Evolutionary conservation across 2,113 vertebrate species (phyloP).

Genomic region (Xiphophorus couchianus): DNA sequence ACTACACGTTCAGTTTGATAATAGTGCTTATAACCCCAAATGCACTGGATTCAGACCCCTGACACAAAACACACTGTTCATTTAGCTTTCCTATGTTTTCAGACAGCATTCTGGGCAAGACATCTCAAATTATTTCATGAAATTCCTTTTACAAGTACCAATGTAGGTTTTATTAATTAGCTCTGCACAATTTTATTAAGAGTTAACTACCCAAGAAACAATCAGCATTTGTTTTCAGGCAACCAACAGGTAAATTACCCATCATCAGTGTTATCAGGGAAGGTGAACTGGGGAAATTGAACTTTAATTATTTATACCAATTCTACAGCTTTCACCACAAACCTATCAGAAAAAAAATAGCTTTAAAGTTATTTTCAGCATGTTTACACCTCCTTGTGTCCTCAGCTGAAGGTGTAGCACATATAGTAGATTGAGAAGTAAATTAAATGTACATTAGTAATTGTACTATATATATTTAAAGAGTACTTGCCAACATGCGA

Average conservation of each 20-base stretch:
- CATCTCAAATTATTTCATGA: background rate
- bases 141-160: slow-evolving; percentile 3
- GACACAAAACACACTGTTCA: slow-evolving; percentile 9
- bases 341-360: slow-evolving; percentile 10
- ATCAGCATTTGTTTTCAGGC: slow-evolving; percentile 16
- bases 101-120: background rate
- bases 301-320: slow-evolving; percentile 64
- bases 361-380: slow-evolving; percentile 33
- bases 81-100: background rate
- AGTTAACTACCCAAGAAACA: background rate
- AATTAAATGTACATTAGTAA: slow-evolving; percentile 1
- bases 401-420: background rate
- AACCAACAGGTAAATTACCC: slow-evolving; percentile 38
- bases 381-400: background rate
- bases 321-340: slow-evolving; percentile 28
- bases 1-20: background rate
- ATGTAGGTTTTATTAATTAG: background rate
- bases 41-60: background rate
- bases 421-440: background rate
- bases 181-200: background rate
- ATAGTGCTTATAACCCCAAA: slow-evolving; percentile 1
- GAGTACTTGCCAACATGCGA: slow-evolving; percentile 3
- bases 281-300: slow-evolving; percentile 45
- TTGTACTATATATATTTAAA: slow-evolving; percentile 36
- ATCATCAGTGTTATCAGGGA: slow-evolving; percentile 27